Evolutionary conservation across 2,797 vertebrate genomes (phyloP), one percentile per base, ranked within the genome.

Genomic region (Cossypha dichroa): DNA sequence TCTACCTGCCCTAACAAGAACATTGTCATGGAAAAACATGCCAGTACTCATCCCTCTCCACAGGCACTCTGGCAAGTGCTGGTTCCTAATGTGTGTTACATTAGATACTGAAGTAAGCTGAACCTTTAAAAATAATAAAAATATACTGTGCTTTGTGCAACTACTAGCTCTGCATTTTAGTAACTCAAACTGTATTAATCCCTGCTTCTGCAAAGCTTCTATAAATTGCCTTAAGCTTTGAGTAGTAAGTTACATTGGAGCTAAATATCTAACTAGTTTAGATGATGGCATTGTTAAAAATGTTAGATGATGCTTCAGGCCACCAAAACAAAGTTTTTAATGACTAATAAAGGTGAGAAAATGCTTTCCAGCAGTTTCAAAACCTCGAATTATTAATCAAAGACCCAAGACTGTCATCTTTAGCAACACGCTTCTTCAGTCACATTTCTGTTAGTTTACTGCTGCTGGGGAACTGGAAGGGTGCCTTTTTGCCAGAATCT

Each of bases 271-370:
- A 76, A 56, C 36, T 36, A 60, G 29, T 46, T 41, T 78, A 81
- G 95, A 92, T 79, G 69, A 74, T 43, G 55, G 54, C 54, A 46
- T 36, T 73, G n/a, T 77, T 93, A 90, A 96, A 97, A 97, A 78
- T 33, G 62, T 80, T 66, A 87, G 73, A 75, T 90, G 55, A 56
- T 26, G 38, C 59, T 84, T 88, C 91, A 93, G 78, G 48, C 63
- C 91, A 93, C 45, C 66, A 78, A 79, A 96, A 73, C 20, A 66
- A 31, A 40, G 46, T 85, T 77, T 83, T 89, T 63, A 84, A 68
- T 14, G 28, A 63, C 25, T 21, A 48, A 94, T 72, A 93, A 93
- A 75, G 28, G 58, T 49, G 33, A 96, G 49, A 90, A 97, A 92
- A 84, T 41, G 41, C 51, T 63, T 96, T 81, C 63, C 86, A 96